Conservation (phyloP, 1,140 invertebrate species). For the Cataglyphis hispanica region DNA sequence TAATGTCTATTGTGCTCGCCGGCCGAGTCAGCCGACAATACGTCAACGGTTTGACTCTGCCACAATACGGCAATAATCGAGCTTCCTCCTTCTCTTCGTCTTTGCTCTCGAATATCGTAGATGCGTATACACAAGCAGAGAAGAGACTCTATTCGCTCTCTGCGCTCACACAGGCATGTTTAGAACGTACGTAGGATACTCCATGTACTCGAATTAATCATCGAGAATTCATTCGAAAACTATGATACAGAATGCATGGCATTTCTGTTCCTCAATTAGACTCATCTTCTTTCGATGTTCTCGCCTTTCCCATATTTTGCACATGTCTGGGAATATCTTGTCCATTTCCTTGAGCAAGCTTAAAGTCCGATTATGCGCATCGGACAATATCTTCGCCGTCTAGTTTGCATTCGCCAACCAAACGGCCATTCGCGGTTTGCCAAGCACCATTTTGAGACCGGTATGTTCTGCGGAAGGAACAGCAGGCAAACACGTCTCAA, state of each 20-base stretch:
- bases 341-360: constrained; percentile 75
- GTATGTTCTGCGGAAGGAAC: constrained; percentile 19
- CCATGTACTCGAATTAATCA: too few species aligned
- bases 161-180: not conserved
- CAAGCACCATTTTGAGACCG: constrained; percentile 77
- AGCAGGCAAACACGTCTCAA: constrained; percentile 25
- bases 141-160: not conserved
- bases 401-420: constrained; percentile 80
- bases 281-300: not conserved
- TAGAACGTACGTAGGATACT: not conserved
- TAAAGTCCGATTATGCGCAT: constrained; percentile 80
- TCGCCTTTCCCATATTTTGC: not conserved
- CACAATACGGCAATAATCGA: constrained; percentile 78
- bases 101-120: constrained; percentile 60
- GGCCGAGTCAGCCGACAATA: constrained; percentile 77
- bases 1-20: constrained; percentile 74
- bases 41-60: constrained; percentile 80
- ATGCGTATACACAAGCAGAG: not conserved
- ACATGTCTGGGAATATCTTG: constrained; percentile 72
- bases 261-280: not conserved
- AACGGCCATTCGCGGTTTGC: constrained; percentile 80
- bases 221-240: not conserved
- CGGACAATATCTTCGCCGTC: constrained; percentile 78
- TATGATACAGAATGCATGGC: constrained; percentile 1
- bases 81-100: constrained; percentile 72